A percentile compares a stretch with the other conserved stretches of the same genome.
These are phyloP conservation scores for Psilopogon haemacephalus DNA, from an alignment of 2,113 vertebrate genomes.

Conservation along the genomic window DNA sequence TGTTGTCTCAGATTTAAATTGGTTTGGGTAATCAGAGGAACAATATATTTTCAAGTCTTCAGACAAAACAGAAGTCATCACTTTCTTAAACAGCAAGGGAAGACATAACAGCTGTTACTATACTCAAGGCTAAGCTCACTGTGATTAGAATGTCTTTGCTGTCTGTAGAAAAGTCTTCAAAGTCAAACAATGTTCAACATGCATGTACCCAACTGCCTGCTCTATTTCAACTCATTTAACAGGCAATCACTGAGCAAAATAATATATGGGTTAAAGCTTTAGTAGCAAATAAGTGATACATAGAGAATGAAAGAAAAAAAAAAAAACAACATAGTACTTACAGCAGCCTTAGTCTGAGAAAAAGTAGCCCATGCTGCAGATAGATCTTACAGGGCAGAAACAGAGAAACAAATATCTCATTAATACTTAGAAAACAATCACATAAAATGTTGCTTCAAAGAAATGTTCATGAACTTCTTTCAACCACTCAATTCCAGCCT, in stretches of 20 bases:
- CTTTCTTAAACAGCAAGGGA: neutral
- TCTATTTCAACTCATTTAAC: neutral
- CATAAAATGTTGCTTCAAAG: neutral
- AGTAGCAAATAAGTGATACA: neutral
- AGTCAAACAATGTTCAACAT: neutral
- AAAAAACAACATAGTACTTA: constrained; percentile 76
- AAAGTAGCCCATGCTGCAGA: constrained; percentile 84
- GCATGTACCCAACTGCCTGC: fast-evolving
- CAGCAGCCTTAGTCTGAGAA: constrained; percentile 90
- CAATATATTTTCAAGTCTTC: neutral
- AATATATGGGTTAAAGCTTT: neutral
- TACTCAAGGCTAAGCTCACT: neutral
- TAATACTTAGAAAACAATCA: constrained; percentile 13
- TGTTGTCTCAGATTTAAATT: neutral
- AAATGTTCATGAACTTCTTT: neutral
- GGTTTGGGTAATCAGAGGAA: neutral
- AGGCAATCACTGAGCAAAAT: neutral
- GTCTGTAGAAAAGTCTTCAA: neutral
- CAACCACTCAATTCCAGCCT: neutral
- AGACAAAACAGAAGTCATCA: neutral
- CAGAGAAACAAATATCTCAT: constrained; percentile 19
- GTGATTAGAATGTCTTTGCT: neutral
- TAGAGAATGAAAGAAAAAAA: neutral
- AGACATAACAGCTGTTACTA: neutral
- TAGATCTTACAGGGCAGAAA: constrained; percentile 73